Evolutionary conservation across 2,797 vertebrate species (phyloP), one percentile per base, ranked within the genome.

Genomic region (Gobionotothen gibberifrons): DNA sequence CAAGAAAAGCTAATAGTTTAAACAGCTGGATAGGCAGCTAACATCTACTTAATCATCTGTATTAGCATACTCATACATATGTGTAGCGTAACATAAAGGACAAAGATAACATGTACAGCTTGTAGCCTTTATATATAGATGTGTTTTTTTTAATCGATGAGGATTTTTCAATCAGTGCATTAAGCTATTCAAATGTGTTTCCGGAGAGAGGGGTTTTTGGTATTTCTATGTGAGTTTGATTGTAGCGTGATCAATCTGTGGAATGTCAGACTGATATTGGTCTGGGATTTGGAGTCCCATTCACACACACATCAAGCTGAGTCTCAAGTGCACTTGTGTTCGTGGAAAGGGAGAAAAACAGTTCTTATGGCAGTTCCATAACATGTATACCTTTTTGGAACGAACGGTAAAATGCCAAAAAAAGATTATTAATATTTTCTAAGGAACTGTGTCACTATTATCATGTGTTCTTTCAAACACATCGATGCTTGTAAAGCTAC

Each of bases 171-270:
- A 90, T 85, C 90, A 93, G 90, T 83, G 82, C 90, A 91, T 92
- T 93, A 94, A 94, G 94, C 93, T 94, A 92, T 90, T 84, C 74
- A 81, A 79, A 86, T 26, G 60, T 82, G 79, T 87, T 87, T 80
- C 73, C 69, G 71, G 63, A 83, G 57, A 83, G 32, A 9, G 32
- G 32, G 83, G 67, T 66, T 54, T 82, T 70, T 17, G 68, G 78
- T 89, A 78, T 68, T 53, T 36, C 83, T 52, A 5, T 63, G 72
- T 79, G 71, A 74, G 80, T 86, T 85, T 79, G 87, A 91, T 90
- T 90, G 88, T 90, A 86, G 85, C 56, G 72, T 79, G 22, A 85
- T 88, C 82, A 85, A 71, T 90, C 85, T 66, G 78, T 85, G 78
- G 82, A 87, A 84, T 84, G 84, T 89, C 75, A 43, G 73, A 67